Base-by-base conservation (phyloP, 2,113 vertebrate genomes). In the Orycteropus afer region DNA sequence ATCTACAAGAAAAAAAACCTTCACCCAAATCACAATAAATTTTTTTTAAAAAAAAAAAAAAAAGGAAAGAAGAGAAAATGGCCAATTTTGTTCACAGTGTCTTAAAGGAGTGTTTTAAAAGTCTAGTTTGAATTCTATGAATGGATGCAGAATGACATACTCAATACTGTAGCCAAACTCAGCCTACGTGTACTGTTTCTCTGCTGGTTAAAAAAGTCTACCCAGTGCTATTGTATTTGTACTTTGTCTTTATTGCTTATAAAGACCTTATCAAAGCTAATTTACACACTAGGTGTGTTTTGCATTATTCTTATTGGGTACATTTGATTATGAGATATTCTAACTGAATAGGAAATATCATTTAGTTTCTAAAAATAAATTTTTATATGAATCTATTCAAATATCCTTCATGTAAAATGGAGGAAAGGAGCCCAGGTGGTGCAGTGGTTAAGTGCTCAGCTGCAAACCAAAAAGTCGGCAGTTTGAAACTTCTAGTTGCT, bases 361-460 rank as follows among this genome's bases (percentile, higher is more conserved):
- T 59, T 84, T 8, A 20, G 42, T 53, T 91, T 76, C 90, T 63
- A 85, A 95, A 92, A 69, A 47, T 51, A 78, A 0, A 32, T 90
- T 92, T 95, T 90, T 81, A 65, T 90, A 71, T 79, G 29, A 57
- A 47, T 29, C 11, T 80, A 87, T 80, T 55, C 22, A 78, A 94
- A 53, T 82, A 74, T 45, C 6, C 32, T 17, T 94, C 47, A 18
- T 45, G 13, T 34, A 42, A 91, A 86, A 74, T 23, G 12, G 42
- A 85, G 4, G 61, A 65, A 32, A 65, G 61, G 27, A 61, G 8
- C 25, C 29, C n/a, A n/a, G 59, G 11, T 65, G 61, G 13, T 34
- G n/a, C n/a, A n/a, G n/a, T 32, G 29, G 61, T 65, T 32, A 17
- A 34, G 32, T 14, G 2, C 61, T 17, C 32, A 2, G 2, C 32